Evolutionary conservation across 1,140 invertebrate genomes (phyloP).

Genomic region (Nebria ingens): DNA sequence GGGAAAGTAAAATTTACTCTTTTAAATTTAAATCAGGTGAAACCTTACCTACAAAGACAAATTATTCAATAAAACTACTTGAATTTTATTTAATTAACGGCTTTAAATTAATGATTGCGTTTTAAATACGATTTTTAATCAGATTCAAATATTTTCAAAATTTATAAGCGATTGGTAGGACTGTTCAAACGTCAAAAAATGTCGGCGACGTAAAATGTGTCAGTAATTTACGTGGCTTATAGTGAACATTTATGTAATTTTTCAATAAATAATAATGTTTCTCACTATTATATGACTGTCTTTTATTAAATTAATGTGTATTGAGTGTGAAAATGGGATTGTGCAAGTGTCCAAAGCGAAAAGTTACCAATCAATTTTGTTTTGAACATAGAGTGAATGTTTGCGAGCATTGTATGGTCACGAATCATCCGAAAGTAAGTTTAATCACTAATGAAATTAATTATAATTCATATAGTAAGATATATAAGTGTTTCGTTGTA

Average conservation of each 20-base stretch:
- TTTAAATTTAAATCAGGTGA: too few relatives aligned
- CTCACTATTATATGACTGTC: background rate
- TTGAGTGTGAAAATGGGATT: slow-evolving; percentile 67
- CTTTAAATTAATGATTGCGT: too few relatives aligned
- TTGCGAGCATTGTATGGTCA: slow-evolving; percentile 95
- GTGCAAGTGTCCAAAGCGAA: slow-evolving; percentile 93
- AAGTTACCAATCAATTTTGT: slow-evolving; percentile 96
- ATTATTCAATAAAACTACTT: too few relatives aligned
- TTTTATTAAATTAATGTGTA: background rate
- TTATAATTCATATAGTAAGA: background rate
- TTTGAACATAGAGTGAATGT: slow-evolving; percentile 98
- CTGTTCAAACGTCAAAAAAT: too few relatives aligned
- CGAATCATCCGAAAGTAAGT: slow-evolving; percentile 86
- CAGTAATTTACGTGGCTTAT: slow-evolving; percentile 3
- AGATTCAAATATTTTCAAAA: too few relatives aligned
- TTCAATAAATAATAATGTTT: slow-evolving; percentile 1
- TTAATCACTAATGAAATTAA: background rate
- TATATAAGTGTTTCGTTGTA: background rate
- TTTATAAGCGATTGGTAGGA: too few relatives aligned
- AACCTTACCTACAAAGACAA: too few relatives aligned
- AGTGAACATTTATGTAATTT: background rate
- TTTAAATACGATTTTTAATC: too few relatives aligned
- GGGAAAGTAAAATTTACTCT: too few relatives aligned
- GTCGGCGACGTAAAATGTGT: background rate
- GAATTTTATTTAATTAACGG: too few relatives aligned